Evolutionary conservation across 2,888 invertebrate genomes (phyloP), one percentile per base, ranked within the genome.

Genomic region (Formica aserva): DNA sequence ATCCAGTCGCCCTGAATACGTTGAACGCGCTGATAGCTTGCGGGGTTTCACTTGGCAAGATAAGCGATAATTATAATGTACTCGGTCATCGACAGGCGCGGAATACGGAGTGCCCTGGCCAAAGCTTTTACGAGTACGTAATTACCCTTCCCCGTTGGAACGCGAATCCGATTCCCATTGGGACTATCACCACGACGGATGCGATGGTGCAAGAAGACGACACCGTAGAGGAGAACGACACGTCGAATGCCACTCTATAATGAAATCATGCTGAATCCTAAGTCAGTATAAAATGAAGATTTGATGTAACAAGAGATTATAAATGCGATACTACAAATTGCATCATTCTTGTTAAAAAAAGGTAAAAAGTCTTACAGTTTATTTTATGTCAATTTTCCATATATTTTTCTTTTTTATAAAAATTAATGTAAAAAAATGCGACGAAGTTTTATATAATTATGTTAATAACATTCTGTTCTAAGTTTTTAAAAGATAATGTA

Each of bases 31-130:
- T 95, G 41, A 95, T 95, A 26, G 76, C 85, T 0, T 95, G 94
- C 78, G 95, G 94, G 8, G 89, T 94, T 3, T 82, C 88, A 3
- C 66, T 91, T 26, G 92, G 92, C 2, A 94, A 94, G 85, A 92
- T 95, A 65, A 87, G 85, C 0, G 18, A 81, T 0, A 85, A 92
- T 45, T 94, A 95, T 83, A 88, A 88, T 0, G 75, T 95, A 3
- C 92, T 95, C 29, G 95, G 95, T 0, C 95, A 95, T 77, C 90
- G 95, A 5, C 95, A 95, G 86, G 93, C 91, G 0, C 89, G 92
- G 0, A 65, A 85, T 3, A 95, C 95, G 0, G 87, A 88, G 6
- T 95, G 95, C 77, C 95, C 95, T 3, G 95, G 95, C 3, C 89
- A 93, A 13, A 76, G 66, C 0, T 91, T 95, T 22, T 95, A 93